Conservation (phyloP, 2,888 invertebrate species). For the Pycnomerus fuliginosus region DNA sequence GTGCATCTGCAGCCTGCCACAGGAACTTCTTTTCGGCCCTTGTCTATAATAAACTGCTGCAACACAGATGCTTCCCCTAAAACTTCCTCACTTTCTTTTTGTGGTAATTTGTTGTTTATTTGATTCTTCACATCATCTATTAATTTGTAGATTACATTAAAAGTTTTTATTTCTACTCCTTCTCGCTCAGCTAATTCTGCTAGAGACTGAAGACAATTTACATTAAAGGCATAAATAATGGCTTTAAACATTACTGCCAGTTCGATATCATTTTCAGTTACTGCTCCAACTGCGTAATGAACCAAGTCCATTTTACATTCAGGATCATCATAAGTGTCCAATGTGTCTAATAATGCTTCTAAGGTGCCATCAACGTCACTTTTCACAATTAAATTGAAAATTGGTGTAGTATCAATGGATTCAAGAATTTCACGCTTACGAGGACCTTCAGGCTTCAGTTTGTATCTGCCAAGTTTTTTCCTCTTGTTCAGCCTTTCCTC, state of each 20-base stretch:
- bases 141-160: constrained; percentile 91
- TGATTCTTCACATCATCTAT: constrained; percentile 85
- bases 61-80: constrained; percentile 82
- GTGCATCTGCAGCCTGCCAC: constrained; percentile 88
- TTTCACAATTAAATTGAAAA: constrained; percentile 55
- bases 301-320: constrained; percentile 81
- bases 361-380: constrained; percentile 96
- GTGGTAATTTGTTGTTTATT: constrained; percentile 71
- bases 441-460: constrained; percentile 59
- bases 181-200: constrained; percentile 56
- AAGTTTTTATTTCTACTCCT: constrained; percentile 63
- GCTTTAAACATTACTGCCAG: constrained; percentile 75
- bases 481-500: constrained; percentile 61
- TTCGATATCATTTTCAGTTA: constrained; percentile 82
- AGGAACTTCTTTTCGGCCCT: constrained; percentile 75
- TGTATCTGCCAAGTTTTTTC: constrained; percentile 62
- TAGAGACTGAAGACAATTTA: constrained; percentile 57
- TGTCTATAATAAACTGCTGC: constrained; percentile 78
- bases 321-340: constrained; percentile 76
- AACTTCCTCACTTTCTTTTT: constrained; percentile 71
- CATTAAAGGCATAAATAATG: constrained; percentile 87
- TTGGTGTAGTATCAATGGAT: constrained; percentile 44
- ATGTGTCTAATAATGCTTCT: constrained; percentile 89
- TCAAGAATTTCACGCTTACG: constrained; percentile 57
- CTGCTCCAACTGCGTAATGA: constrained; percentile 86